A percentile compares a stretch with the other conserved stretches of the same genome.
These are phyloP conservation scores for Eidolon dupreanum DNA, from an alignment of 2,797 vertebrate species.

Conservation along the genomic window DNA sequence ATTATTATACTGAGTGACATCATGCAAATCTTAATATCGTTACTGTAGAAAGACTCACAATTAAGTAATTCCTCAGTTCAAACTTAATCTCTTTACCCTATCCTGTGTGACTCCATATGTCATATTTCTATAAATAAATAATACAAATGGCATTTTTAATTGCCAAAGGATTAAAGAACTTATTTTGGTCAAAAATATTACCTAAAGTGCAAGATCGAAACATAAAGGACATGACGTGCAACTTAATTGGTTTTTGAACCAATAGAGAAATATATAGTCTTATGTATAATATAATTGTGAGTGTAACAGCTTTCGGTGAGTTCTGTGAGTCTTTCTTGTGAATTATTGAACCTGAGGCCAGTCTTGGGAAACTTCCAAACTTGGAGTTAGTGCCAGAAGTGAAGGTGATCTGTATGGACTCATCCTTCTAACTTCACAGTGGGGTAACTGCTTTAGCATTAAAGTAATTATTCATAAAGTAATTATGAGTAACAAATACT, in stretches of 20 bases:
- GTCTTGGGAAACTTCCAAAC: not conserved
- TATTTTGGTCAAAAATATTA: not conserved
- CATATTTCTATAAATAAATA: conserved; percentile 5
- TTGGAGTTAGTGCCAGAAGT: not conserved
- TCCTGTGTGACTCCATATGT: not conserved
- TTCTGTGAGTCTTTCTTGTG: not conserved
- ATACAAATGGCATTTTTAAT: not conserved
- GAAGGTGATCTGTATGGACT: not conserved
- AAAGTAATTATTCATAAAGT: not conserved
- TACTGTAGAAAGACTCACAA: not conserved
- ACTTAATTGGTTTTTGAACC: not conserved
- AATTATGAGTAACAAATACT: not conserved
- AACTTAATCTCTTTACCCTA: not conserved
- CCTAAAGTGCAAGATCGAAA: not conserved
- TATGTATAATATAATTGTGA: not conserved
- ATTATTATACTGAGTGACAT: not conserved
- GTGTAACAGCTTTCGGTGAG: not conserved
- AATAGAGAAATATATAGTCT: not conserved
- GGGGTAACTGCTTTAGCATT: not conserved
- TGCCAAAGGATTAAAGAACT: not conserved
- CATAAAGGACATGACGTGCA: not conserved
- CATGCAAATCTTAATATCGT: not conserved
- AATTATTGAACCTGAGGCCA: not conserved
- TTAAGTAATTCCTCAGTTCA: not conserved
- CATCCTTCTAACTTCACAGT: not conserved